phyloP scores from a whole-genome alignment of 2,797 vertebrate genomes.

The Erithacus rubecula region DNA sequence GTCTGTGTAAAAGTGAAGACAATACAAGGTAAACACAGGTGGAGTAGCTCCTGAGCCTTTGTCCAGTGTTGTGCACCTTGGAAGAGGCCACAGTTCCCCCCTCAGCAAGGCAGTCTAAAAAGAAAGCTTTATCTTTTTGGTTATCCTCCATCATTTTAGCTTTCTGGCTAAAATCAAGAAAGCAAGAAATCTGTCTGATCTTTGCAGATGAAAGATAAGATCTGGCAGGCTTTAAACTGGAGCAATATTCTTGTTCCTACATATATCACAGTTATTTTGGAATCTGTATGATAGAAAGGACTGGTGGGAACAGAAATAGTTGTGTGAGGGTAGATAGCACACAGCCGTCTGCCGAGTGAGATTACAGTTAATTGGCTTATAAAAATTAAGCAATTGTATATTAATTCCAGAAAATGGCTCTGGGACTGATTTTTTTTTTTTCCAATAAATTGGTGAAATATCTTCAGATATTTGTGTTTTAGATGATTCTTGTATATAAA shows the following conservation, averaged over 20 bases:
- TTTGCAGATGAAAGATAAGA: slow-evolving; percentile 30
- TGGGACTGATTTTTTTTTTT: background rate
- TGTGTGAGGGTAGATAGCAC: slow-evolving; percentile 24
- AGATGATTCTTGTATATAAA: background rate
- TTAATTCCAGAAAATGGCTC: background rate
- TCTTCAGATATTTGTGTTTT: background rate
- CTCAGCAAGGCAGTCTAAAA: background rate
- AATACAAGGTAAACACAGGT: background rate
- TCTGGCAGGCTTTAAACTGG: slow-evolving; percentile 35
- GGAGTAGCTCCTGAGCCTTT: background rate
- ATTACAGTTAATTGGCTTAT: slow-evolving; percentile 12
- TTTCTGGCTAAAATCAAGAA: slow-evolving; percentile 17
- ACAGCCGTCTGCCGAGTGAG: slow-evolving; percentile 6
- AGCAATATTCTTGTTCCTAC: slow-evolving; percentile 37
- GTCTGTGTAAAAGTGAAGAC: background rate
- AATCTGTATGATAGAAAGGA: background rate
- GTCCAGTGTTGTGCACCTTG: background rate
- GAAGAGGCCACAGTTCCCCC: background rate
- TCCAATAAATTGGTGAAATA: background rate
- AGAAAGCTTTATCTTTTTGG: background rate
- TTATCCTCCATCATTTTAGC: background rate
- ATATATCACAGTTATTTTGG: slow-evolving; percentile 48
- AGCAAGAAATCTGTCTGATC: slow-evolving; percentile 4
- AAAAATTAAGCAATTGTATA: slow-evolving; percentile 8
- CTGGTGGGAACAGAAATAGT: slow-evolving; percentile 47